phyloP scores from a whole-genome alignment of 2,113 vertebrate genomes.

The Silurus meridionalis region DNA sequence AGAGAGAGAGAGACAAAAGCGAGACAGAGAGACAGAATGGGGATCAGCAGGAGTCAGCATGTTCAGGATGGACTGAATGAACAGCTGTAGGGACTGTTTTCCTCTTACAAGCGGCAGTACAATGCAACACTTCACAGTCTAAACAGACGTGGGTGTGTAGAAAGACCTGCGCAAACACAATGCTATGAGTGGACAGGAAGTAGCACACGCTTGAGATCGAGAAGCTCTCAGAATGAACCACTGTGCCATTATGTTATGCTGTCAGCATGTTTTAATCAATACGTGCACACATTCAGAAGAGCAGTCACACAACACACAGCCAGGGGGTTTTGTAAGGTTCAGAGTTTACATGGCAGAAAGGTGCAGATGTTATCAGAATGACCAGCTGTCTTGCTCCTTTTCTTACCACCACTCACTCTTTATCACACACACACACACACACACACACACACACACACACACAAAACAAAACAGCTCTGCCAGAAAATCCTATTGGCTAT shows the following conservation, averaged over 20 bases:
- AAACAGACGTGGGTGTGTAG: constrained; percentile 12
- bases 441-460: not conserved
- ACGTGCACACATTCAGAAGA: not conserved
- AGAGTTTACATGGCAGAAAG: not conserved
- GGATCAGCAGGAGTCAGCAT: constrained; percentile 4
- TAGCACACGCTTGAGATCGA: not conserved
- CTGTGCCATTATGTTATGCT: not conserved
- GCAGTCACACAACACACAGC: not conserved
- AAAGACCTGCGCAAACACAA: constrained; percentile 8
- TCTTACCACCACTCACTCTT: constrained; percentile 7
- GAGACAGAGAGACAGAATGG: too few relatives aligned
- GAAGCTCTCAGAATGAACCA: not conserved
- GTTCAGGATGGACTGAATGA: constrained; percentile 7
- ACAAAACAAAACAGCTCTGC: not conserved
- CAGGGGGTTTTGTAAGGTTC: not conserved
- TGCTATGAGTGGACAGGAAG: not conserved
- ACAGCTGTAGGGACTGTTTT: not conserved
- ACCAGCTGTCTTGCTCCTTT: constrained; percentile 5
- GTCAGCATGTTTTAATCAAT: constrained; percentile 2
- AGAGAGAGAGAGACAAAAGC: not conserved
- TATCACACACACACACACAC: not conserved
- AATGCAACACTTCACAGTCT: constrained; percentile 25
- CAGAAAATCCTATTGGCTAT: not conserved
- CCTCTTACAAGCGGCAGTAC: constrained; percentile 49
- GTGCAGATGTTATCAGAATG: constrained; percentile 11